A percentile compares a stretch with the other conserved stretches of the same genome.
These are phyloP conservation scores for Hydraecia micacea DNA, from an alignment of 2,888 invertebrate genomes.

Conservation along the genomic window DNA sequence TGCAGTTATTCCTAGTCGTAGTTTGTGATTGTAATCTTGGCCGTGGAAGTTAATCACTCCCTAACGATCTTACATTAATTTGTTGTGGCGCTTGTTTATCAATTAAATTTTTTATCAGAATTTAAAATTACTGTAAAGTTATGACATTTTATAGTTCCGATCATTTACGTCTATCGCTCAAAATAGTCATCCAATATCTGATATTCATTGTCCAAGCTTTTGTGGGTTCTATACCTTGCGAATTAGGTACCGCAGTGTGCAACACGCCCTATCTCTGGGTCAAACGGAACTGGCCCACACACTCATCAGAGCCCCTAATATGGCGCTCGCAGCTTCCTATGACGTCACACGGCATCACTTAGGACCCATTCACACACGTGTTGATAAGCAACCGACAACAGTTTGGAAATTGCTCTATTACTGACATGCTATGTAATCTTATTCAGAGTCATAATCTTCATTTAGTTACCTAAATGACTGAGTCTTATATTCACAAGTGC, in stretches of 20 bases:
- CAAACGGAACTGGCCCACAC: constrained; percentile 75
- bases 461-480: not conserved
- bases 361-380: constrained; percentile 47
- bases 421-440: constrained; percentile 36
- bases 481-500: constrained; percentile 5
- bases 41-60: constrained; percentile 7
- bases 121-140: not conserved
- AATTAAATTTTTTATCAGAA: not conserved
- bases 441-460: constrained; percentile 23
- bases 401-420: constrained; percentile 47
- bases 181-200: not conserved
- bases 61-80: not conserved
- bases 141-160: not conserved
- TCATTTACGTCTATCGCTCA: not conserved
- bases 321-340: constrained; percentile 71
- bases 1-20: constrained; percentile 20
- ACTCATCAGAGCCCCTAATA: constrained; percentile 64
- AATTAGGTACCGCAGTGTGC: constrained; percentile 45
- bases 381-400: constrained; percentile 32
- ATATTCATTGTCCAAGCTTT: not conserved
- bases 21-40: constrained; percentile 15
- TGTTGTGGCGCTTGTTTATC: not conserved
- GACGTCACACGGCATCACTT: constrained; percentile 54
- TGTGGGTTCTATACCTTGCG: not conserved
- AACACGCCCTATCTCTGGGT: constrained; percentile 40